Conservation (phyloP, 92 coral and sea anemone species). For the Parazoanthus atlanticus region DNA sequence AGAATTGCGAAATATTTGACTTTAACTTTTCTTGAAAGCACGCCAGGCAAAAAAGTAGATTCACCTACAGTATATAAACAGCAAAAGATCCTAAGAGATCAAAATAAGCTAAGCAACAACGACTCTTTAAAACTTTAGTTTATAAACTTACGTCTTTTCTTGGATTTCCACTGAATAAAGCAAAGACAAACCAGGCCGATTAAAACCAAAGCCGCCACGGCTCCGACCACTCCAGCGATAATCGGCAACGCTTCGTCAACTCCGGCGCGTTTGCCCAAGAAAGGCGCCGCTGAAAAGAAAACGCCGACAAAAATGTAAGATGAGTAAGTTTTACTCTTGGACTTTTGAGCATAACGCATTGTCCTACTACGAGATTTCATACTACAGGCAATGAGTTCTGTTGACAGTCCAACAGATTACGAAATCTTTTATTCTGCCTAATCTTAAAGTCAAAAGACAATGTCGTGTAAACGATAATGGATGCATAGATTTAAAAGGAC, state of each 20-base stretch:
- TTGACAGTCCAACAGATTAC: neutral
- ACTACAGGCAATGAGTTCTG: neutral
- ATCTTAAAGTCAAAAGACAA: neutral
- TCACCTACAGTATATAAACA: neutral
- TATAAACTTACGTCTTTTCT: conserved; percentile 50
- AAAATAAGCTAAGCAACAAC: neutral
- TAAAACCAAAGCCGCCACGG: conserved; percentile 61
- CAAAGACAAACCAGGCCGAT: conserved; percentile 75
- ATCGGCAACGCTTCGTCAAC: conserved; percentile 64
- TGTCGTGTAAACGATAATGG: neutral
- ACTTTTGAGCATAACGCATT: conserved; percentile 1
- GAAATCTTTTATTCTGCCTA: neutral
- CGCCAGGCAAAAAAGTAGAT: neutral
- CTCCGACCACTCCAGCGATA: conserved; percentile 81
- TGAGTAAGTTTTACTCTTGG: conserved; percentile 14
- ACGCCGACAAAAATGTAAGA: conserved; percentile 31
- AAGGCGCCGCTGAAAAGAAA: conserved; percentile 66
- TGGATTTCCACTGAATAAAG: conserved; percentile 53
- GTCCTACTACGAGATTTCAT: neutral
- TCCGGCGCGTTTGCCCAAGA: conserved; percentile 49
- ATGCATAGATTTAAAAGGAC: conserved; percentile 15
- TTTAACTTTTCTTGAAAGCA: neutral
- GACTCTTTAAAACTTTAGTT: neutral
- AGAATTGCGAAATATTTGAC: conserved; percentile 2
- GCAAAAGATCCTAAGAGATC: neutral